Base-by-base conservation (phyloP, 2,888 invertebrate species). In the Drosophila robusta region DNA sequence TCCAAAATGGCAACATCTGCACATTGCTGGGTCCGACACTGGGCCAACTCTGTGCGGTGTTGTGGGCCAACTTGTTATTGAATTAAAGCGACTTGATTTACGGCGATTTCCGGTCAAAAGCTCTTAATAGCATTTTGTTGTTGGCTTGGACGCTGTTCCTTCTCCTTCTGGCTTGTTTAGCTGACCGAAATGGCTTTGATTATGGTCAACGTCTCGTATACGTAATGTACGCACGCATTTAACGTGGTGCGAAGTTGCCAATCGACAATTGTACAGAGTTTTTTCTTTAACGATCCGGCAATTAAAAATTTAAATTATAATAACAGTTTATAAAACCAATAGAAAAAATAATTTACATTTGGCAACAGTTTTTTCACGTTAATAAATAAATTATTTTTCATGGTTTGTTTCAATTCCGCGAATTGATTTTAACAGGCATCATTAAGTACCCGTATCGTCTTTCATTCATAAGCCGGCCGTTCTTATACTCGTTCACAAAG, bases 41-140 rank as follows among this genome's bases (percentile, higher is more conserved):
- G 36, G 39, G 29, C 45, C 39, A 32, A 55, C 47, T 60, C 16
- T 38, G 50, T 52, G 41, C 52, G 46, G 44, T 22, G 41, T 29
- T 55, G 22, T 58, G 44, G 55, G 62, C 58, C 64, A 82, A 77
- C 71, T 83, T 83, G 89, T 77, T 88, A 83, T 83, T 83, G 89
- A 83, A 83, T 83, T 86, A 88, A 88, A 88, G 66, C 74, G 80
- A 76, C 84, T 88, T 83, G 89, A 88, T 88, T 83, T 83, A 88
- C 89, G 75, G 66, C 76, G 64, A 78, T 57, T 75, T 83, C 71
- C 47, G 84, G 81, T 71, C 80, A 79, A 88, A 81, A 70, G 81
- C 75, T 79, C 67, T 82, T 73, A 88, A 85, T 58, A 61, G 65
- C 68, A 78, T 65, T 84, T 71, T 32, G 55, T 24, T 29, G 34